These are phyloP conservation scores for Passer domesticus DNA, from an alignment of 2,113 vertebrate genomes.

Conservation along the genomic window DNA sequence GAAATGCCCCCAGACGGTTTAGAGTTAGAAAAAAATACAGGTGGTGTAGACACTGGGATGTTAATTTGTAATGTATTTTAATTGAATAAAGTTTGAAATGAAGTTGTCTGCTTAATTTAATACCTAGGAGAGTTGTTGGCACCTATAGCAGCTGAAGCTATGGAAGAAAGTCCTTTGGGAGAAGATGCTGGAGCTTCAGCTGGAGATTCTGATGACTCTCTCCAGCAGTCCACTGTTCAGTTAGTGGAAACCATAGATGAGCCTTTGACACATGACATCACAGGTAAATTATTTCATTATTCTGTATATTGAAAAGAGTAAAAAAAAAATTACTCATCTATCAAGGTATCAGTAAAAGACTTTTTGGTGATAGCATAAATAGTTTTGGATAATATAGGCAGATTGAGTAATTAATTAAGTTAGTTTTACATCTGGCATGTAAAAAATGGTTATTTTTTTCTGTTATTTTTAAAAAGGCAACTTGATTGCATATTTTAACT, in stretches of 20 bases:
- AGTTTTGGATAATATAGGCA: not conserved
- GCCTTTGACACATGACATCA: slow-evolving; percentile 90
- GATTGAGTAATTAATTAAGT: not conserved
- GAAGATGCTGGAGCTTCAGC: slow-evolving; percentile 88
- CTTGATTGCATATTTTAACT: not conserved
- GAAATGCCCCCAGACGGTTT: not conserved
- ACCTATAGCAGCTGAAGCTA: slow-evolving; percentile 84
- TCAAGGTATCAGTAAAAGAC: not conserved
- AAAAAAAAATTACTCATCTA: not conserved
- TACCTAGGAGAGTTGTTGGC: slow-evolving; percentile 88
- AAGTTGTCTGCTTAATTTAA: not conserved
- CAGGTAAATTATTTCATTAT: slow-evolving; percentile 79
- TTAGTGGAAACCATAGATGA: slow-evolving; percentile 94
- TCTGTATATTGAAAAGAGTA: not conserved
- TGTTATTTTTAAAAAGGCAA: not conserved
- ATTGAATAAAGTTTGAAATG: not conserved
- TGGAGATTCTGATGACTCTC: slow-evolving; percentile 87
- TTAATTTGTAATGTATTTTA: not conserved
- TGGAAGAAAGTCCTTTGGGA: slow-evolving; percentile 87
- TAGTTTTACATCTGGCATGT: not conserved
- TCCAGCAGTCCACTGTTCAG: slow-evolving; percentile 85
- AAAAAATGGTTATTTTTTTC: not conserved
- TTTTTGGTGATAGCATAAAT: not conserved
- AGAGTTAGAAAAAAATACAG: not conserved
- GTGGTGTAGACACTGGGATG: not conserved